A percentile compares a stretch with the other conserved stretches of the same genome.
Evolutionary conservation across 2,113 vertebrate genomes (phyloP).

Genomic region (Terrapene triunguis): DNA sequence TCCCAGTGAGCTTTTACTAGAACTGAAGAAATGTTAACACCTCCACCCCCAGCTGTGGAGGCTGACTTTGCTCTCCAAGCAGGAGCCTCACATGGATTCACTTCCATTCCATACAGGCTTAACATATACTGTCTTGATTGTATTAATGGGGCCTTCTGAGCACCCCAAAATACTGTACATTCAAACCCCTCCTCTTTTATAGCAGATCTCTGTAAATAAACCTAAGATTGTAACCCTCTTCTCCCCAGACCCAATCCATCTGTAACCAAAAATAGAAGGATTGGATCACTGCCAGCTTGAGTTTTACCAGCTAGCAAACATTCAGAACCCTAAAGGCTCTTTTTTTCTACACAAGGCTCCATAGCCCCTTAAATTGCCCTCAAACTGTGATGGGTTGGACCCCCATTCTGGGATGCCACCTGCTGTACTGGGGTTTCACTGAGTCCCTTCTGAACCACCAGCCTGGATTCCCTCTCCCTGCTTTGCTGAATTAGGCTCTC

Average conservation of each 20-base stretch:
- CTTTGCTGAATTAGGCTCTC: no score
- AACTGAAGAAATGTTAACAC: conserved; percentile 57
- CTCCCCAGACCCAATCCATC: neutral
- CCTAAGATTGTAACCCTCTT: neutral
- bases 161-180: neutral
- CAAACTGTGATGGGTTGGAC: no score
- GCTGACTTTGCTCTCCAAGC: conserved; percentile 13
- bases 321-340: neutral
- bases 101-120: conserved; percentile 2
- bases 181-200: neutral
- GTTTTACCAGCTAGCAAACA: neutral
- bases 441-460: no score
- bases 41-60: conserved; percentile 39
- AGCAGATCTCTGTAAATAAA: neutral
- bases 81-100: neutral
- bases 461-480: no score
- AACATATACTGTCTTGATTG: neutral
- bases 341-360: neutral
- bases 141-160: neutral
- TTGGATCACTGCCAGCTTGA: neutral
- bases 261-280: conserved; percentile 3
- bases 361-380: neutral
- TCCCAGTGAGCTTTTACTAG: conserved; percentile 37
- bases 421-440: no score
- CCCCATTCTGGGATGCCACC: no score